phyloP scores from a whole-genome alignment of 2,113 vertebrate genomes.

The Calidris pugnax region DNA sequence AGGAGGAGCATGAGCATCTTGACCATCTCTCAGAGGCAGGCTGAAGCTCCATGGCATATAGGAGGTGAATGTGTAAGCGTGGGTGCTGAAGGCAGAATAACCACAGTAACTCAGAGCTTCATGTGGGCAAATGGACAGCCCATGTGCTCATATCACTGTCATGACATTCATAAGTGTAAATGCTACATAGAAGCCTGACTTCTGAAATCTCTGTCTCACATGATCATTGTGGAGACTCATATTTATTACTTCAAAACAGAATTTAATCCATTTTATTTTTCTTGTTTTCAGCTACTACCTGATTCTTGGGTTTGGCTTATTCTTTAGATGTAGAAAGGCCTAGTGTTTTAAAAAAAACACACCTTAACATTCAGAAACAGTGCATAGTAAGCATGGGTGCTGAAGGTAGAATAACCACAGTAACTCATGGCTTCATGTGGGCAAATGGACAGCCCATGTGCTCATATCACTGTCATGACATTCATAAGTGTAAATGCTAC shows the following conservation, averaged over 20 bases:
- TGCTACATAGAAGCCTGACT: background rate
- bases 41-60: rapidly evolving
- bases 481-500: background rate
- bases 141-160: rapidly evolving
- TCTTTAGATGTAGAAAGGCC: background rate
- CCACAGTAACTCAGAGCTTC: background rate
- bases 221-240: background rate
- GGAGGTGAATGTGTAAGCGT: background rate
- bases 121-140: background rate
- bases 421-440: background rate
- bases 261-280: background rate
- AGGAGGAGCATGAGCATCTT: background rate
- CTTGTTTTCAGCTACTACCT: background rate
- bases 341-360: background rate
- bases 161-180: background rate
- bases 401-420: no score
- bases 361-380: background rate
- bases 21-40: background rate
- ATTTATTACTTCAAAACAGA: background rate
- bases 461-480: rapidly evolving
- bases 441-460: background rate
- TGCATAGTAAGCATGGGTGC: no score
- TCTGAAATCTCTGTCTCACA: background rate
- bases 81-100: no score
- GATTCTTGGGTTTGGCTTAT: background rate